phyloP scores from a whole-genome alignment of 2,888 invertebrate genomes.

The Arctia plantaginis region DNA sequence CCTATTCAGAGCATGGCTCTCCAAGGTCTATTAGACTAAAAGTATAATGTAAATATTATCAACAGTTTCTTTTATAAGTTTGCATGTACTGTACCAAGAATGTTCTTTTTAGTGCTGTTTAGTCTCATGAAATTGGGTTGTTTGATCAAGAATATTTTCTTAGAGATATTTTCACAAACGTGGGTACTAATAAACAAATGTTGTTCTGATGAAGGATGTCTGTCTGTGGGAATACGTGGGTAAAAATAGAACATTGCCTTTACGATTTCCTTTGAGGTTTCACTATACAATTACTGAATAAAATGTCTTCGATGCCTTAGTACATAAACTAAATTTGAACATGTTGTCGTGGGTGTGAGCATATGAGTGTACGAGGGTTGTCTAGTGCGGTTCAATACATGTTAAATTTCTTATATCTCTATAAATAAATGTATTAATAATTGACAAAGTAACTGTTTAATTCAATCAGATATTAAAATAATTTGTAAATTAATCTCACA shows the following conservation, averaged over 20 bases:
- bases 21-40: too few species aligned
- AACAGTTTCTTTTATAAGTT: too few species aligned
- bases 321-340: background rate
- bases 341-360: background rate
- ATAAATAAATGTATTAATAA: background rate
- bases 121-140: background rate
- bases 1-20: too few species aligned
- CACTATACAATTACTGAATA: background rate
- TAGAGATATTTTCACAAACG: background rate
- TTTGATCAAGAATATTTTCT: background rate
- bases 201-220: background rate
- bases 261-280: slow-evolving; percentile 1
- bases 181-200: background rate
- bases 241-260: background rate
- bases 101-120: background rate
- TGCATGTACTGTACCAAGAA: too few species aligned
- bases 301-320: background rate
- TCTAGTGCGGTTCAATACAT: background rate
- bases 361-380: background rate
- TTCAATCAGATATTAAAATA: background rate
- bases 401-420: too few species aligned
- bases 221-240: background rate
- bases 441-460: background rate
- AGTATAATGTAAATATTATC: too few species aligned
- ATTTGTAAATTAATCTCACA: background rate